These are phyloP conservation scores for Macrosiphum euphorbiae DNA, from an alignment of 2,888 invertebrate genomes.

Conservation along the genomic window DNA sequence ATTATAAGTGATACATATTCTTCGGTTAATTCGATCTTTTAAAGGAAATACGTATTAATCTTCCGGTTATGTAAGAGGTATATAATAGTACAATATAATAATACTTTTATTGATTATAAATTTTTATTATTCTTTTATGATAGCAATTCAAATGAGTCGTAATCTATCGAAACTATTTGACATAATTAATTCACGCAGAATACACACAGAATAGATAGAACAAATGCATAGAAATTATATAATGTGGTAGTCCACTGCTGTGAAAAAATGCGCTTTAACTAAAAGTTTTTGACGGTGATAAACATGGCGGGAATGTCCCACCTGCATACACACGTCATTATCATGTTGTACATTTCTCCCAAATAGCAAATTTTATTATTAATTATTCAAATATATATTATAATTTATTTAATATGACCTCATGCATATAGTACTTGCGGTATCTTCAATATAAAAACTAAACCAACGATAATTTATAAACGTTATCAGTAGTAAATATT, in stretches of 20 bases:
- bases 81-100: too few species aligned
- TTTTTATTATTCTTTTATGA: background rate
- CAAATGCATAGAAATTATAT: background rate
- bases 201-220: background rate
- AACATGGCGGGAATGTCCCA: background rate
- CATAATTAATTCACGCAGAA: background rate
- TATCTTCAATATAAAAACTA: background rate
- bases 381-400: background rate
- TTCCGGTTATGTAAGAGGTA: background rate
- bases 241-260: background rate
- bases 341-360: background rate
- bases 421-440: background rate
- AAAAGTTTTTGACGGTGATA: background rate
- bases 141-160: background rate
- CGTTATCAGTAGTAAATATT: constrained; percentile 13
- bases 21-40: background rate
- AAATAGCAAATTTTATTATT: background rate
- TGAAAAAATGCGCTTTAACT: background rate
- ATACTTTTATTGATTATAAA: background rate
- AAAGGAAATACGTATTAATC: background rate
- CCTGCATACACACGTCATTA: background rate
- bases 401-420: background rate
- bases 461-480: background rate
- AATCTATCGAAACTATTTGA: background rate
- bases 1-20: background rate